Evolutionary conservation across 2,888 invertebrate genomes (phyloP).

Genomic region (Eudasyphora cyanicolor): DNA sequence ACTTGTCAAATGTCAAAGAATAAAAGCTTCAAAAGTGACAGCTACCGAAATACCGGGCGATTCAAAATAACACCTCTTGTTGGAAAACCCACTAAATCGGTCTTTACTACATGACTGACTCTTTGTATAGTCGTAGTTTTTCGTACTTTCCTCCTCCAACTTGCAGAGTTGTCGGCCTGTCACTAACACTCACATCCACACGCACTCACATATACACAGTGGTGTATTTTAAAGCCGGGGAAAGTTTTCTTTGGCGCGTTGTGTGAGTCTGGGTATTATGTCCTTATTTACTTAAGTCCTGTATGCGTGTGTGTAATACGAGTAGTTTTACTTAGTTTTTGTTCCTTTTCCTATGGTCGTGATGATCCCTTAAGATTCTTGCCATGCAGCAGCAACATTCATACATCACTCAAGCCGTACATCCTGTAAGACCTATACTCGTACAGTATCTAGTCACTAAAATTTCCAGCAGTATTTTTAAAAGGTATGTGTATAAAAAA

Average conservation of each 20-base stretch:
- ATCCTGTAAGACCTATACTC: no score
- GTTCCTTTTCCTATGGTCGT: not conserved
- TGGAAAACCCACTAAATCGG: no score
- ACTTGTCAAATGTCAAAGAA: no score
- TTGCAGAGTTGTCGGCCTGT: not conserved
- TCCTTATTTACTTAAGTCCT: slow-evolving; percentile 16
- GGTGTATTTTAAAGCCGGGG: not conserved
- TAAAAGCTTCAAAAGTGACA: no score
- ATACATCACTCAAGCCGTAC: slow-evolving; percentile 40
- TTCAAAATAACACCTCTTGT: no score
- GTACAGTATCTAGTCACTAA: no score
- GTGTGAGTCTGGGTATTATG: not conserved
- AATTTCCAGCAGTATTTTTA: no score
- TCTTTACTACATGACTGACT: not conserved
- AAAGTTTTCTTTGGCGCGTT: slow-evolving; percentile 10
- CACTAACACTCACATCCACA: not conserved
- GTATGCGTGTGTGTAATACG: not conserved
- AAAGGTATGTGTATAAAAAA: no score
- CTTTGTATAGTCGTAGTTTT: no score
- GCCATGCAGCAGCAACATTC: slow-evolving; percentile 22
- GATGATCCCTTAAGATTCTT: slow-evolving; percentile 51
- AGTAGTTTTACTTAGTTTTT: slow-evolving; percentile 15
- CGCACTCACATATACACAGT: not conserved
- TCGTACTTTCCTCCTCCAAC: not conserved
- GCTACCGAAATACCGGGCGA: no score